phyloP scores from a whole-genome alignment of 1,140 invertebrate species.

The Dendroctonus valens region DNA sequence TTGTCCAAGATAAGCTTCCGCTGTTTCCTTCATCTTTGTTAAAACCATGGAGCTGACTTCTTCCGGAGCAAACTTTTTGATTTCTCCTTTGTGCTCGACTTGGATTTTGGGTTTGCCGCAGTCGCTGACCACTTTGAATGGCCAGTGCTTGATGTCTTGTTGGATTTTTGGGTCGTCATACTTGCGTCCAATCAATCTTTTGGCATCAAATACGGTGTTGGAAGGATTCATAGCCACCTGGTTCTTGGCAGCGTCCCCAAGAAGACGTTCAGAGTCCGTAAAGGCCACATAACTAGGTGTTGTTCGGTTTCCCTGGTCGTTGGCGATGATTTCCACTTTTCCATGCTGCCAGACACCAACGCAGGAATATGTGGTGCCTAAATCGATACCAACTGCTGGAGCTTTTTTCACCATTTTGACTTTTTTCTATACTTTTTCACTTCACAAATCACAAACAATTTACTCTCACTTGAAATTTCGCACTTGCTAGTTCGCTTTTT shows the following conservation, averaged over 20 bases:
- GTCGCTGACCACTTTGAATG: conserved; percentile 53
- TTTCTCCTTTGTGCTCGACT: conserved; percentile 70
- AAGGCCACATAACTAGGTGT: conserved; percentile 90
- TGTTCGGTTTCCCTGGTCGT: conserved; percentile 91
- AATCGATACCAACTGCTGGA: conserved; percentile 70
- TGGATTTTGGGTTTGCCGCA: conserved; percentile 62
- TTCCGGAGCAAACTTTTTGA: conserved; percentile 37
- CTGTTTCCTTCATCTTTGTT: no score
- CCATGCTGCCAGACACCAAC: no score
- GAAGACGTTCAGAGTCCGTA: conserved; percentile 74
- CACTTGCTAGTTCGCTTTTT: conserved; percentile 1
- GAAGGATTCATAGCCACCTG: conserved; percentile 78
- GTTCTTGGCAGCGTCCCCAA: conserved; percentile 59
- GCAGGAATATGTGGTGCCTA: conserved; percentile 39
- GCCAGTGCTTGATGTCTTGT: conserved; percentile 54
- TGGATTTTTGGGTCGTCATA: conserved; percentile 56
- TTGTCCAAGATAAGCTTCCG: conserved; percentile 51
- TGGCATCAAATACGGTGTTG: conserved; percentile 77
- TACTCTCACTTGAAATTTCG: background rate
- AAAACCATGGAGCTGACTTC: no score
- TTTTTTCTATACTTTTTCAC: conserved; percentile 11
- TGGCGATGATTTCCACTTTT: no score
- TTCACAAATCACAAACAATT: background rate
- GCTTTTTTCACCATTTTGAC: conserved; percentile 36
- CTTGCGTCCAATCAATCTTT: conserved; percentile 53